Base-by-base conservation (phyloP, 1,140 invertebrate genomes). In the Drosophila parabipectinata region DNA sequence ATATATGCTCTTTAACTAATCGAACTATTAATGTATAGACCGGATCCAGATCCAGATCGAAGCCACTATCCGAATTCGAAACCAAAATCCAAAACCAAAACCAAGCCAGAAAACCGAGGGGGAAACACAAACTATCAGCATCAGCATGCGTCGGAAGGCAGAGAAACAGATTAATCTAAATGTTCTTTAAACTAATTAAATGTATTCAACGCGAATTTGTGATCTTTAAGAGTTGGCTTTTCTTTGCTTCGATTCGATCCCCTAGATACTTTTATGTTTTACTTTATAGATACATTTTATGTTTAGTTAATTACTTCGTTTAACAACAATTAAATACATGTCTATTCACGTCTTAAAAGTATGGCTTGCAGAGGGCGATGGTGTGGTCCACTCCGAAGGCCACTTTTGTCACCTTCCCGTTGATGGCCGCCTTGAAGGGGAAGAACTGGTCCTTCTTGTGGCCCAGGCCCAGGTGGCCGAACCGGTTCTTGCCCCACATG, bases 401-500 rank as follows among this genome's bases (percentile, higher is more conserved):
- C 5, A 97, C 93, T 76, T 95, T 94, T 32, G 94, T 78, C 0
- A 97, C 96, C 90, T 94, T 93, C 4, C 95, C 96, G 52, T 96
- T 96, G 32, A 98, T 90, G 6, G 95, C 92, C 28, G 97, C 96
- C 94, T 96, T 97, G 4, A 97, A 93, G 21, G 98, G 98, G 91
- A 98, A 99, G 93, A 93, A 95, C 90, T 98, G 97, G 92, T 98
- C 95, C 55, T 96, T 95, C 2, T 84, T 77, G 82, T 96, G 93
- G 0, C 97, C 96, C 44, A 98, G 92, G 0, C 98, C 98, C 5
- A 99, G 92, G 84, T 95, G 96, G 0, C 96, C 96, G 73, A 94
- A 94, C 80, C 95, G 94, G 92, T 99, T 98, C 79, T 95, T 94
- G 5, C 98, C 98, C 98, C 98, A 99, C 83, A 95, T 96, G 80